Evolutionary conservation across 2,888 invertebrate species (phyloP).

Genomic region (Andrena trimmerana): DNA sequence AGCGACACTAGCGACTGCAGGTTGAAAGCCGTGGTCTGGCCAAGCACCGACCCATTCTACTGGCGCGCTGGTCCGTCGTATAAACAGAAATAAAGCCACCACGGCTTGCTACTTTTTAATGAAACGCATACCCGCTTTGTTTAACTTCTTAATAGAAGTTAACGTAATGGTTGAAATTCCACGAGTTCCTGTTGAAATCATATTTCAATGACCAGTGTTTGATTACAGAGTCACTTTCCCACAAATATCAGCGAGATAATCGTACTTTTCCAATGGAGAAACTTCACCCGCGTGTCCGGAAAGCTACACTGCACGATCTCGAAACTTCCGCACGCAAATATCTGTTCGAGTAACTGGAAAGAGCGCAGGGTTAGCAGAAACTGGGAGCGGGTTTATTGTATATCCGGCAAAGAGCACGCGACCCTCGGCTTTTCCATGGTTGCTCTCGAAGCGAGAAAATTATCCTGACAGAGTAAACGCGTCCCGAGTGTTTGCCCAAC

Average conservation of each 20-base stretch:
- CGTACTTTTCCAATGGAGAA: not conserved
- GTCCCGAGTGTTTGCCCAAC: constrained; percentile 57
- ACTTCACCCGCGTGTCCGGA: not conserved
- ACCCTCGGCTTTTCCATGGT: constrained; percentile 39
- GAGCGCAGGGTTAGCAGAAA: not conserved
- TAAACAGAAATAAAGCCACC: not conserved
- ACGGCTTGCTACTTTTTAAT: not conserved
- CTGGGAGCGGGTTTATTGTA: constrained; percentile 4
- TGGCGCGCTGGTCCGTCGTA: not conserved
- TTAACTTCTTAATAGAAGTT: too few relatives aligned
- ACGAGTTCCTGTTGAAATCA: too few relatives aligned
- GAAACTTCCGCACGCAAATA: not conserved
- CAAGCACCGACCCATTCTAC: not conserved
- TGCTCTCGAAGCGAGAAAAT: constrained; percentile 60
- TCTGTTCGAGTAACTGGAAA: not conserved
- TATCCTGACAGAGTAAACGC: constrained; percentile 60
- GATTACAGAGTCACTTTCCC: too few relatives aligned
- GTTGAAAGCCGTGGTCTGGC: not conserved
- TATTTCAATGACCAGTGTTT: too few relatives aligned
- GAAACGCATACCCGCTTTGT: too few relatives aligned
- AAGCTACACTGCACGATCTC: not conserved
- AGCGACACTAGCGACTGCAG: not conserved
- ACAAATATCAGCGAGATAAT: not conserved
- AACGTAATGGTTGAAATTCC: too few relatives aligned
- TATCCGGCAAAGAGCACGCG: constrained; percentile 34